Evolutionary conservation across 2,113 vertebrate genomes (phyloP).

Genomic region (Perca schrenkii): DNA sequence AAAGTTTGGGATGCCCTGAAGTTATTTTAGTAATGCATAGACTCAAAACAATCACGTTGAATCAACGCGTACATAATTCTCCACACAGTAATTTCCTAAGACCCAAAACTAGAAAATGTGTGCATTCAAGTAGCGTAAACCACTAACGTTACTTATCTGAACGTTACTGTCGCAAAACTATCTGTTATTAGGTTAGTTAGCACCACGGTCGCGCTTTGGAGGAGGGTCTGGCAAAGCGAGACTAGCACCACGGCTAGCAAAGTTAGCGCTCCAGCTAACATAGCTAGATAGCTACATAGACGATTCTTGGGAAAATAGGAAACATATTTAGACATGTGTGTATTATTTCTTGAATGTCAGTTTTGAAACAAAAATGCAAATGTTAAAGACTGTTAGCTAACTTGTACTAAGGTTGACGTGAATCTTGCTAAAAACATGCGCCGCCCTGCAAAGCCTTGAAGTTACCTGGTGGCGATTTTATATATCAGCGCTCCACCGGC

Average conservation of each 20-base stretch:
- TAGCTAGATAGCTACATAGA: not conserved
- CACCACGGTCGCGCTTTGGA: no score
- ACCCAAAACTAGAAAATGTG: accelerated
- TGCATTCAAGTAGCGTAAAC: not conserved
- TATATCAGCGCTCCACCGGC: slow-evolving; percentile 90
- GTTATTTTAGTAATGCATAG: not conserved
- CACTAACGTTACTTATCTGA: no score
- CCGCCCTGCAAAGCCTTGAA: not conserved
- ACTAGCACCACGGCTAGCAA: slow-evolving; percentile 12
- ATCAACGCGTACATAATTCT: no score
- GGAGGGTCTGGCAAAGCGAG: no score
- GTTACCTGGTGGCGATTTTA: slow-evolving; percentile 88
- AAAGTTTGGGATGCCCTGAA: not conserved
- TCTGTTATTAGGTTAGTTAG: not conserved
- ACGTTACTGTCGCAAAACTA: not conserved
- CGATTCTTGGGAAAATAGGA: not conserved
- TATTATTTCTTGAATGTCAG: no score
- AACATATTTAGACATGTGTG: not conserved
- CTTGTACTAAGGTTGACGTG: accelerated
- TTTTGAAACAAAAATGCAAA: not conserved
- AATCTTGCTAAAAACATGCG: not conserved
- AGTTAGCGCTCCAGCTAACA: slow-evolving; percentile 15
- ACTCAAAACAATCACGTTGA: not conserved
- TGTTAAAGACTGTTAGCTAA: not conserved
- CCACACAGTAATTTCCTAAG: not conserved